Percentiles rank a stretch among this genome's conserved stretches.
Evolutionary conservation across 2,888 invertebrate genomes (phyloP).

Genomic region (Chymomyza caudatula): DNA sequence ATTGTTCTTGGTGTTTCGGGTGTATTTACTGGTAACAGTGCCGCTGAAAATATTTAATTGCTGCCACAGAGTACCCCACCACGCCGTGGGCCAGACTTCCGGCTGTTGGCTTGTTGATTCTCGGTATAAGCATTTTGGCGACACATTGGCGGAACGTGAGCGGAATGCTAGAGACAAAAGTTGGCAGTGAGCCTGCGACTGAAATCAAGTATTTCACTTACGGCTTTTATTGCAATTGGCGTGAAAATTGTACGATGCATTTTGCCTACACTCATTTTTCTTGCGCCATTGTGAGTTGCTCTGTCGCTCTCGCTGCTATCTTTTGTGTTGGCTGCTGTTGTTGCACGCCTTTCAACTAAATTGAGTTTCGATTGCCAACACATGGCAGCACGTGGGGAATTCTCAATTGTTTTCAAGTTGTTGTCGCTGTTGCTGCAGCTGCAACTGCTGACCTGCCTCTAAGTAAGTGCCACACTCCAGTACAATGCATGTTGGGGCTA

Average conservation of each 20-base stretch:
- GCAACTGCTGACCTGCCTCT: neutral
- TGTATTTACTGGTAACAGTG: slow-evolving; percentile 19
- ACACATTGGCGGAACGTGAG: slow-evolving; percentile 67
- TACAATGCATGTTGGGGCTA: neutral
- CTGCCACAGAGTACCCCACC: slow-evolving; percentile 19
- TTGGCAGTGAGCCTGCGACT: slow-evolving; percentile 21
- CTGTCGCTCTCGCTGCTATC: neutral
- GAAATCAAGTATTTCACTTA: slow-evolving; percentile 67
- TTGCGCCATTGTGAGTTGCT: too few relatives aligned
- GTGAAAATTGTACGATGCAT: slow-evolving; percentile 68
- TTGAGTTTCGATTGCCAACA: slow-evolving; percentile 66
- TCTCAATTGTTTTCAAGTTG: slow-evolving; percentile 47
- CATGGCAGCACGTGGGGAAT: slow-evolving; percentile 64
- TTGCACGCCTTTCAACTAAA: slow-evolving; percentile 49
- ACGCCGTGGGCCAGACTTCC: slow-evolving; percentile 14
- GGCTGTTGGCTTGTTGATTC: slow-evolving; percentile 57
- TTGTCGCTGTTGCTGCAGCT: neutral
- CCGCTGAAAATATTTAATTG: slow-evolving; percentile 60
- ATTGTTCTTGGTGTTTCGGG: slow-evolving; percentile 50
- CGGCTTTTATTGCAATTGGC: slow-evolving; percentile 65
- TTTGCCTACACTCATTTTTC: slow-evolving; percentile 38
- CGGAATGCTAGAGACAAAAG: slow-evolving; percentile 38
- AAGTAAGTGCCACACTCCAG: neutral
- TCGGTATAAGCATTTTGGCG: slow-evolving; percentile 49
- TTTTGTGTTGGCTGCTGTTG: slow-evolving; percentile 35